A percentile compares a stretch with the other conserved stretches of the same genome.
Evolutionary conservation across 2,113 vertebrate genomes (phyloP).

Genomic region (Tylochromis polylepis): DNA sequence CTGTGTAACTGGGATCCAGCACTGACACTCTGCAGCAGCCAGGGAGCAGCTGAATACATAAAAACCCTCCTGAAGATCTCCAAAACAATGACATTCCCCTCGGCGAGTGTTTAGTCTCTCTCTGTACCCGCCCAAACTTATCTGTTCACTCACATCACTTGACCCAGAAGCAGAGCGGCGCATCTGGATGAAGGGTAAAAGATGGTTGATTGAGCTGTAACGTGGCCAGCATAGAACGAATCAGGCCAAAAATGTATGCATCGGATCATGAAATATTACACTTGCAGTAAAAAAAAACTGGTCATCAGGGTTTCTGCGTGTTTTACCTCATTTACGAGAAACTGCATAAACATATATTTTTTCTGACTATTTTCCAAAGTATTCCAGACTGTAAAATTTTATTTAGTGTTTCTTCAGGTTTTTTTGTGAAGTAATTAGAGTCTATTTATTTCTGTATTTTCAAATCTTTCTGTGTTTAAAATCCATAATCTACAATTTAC

Average conservation of each 20-base stretch:
- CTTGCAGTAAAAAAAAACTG: background rate
- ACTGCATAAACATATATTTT: background rate
- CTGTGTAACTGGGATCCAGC: slow-evolving; percentile 80
- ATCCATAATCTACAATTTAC: background rate
- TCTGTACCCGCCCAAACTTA: slow-evolving; percentile 75
- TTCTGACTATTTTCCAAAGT: slow-evolving; percentile 11
- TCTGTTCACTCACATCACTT: slow-evolving; percentile 87
- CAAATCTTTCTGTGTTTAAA: background rate
- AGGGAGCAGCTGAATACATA: slow-evolving; percentile 92
- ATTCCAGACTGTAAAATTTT: background rate
- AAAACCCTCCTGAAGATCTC: slow-evolving; percentile 81
- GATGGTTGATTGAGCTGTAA: background rate
- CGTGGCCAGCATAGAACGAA: background rate
- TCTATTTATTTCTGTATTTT: background rate
- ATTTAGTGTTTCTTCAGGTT: background rate
- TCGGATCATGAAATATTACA: background rate
- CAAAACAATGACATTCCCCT: slow-evolving; percentile 92
- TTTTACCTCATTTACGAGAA: slow-evolving; percentile 8
- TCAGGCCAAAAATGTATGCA: background rate
- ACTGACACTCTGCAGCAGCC: slow-evolving; percentile 48
- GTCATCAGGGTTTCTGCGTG: background rate
- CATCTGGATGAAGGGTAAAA: slow-evolving; percentile 65
- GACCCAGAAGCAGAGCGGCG: slow-evolving; percentile 82
- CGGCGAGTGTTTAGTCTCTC: slow-evolving; percentile 94
- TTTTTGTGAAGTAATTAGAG: background rate